Evolutionary conservation across 37 sponge, comb jelly and placozoan species (phyloP), one percentile per base, ranked within the genome.

Genomic region (Chondrosia reniformis): DNA sequence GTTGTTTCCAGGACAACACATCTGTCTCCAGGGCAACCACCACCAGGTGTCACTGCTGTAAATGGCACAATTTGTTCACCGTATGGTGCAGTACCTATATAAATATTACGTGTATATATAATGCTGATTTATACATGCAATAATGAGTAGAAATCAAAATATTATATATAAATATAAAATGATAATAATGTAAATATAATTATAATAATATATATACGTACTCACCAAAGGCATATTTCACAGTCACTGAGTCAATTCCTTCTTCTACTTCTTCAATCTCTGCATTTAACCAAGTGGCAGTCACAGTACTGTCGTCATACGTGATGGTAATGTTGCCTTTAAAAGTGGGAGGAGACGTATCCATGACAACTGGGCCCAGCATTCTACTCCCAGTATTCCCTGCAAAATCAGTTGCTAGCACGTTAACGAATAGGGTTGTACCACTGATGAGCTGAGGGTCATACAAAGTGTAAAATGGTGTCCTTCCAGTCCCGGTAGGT

Each of bases 291-390:
- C 90, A 89, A 43, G 75, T 64, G 58, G 85, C 80, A 4, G 67
- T 65, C 79, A 85, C 57, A 39, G 63, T 72, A 74, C 40, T 38
- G 0, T 38, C 63, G 33, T 46, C 36, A 32, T 40, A 39, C 33
- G 36, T 55, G 24, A 84, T 58, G 7, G 8, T 39, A 0, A 85
- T 24, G 55, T 30, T 85, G 3, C 80, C 89, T 46, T 85, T 81
- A 12, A 86, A 40, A 30, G 83, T 46, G 10, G 93, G 93, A 9
- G 93, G 89, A 0, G 86, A 63, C 4, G 80, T 74, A 43, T 93
- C 93, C 24, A 93, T 69, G 2, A 88, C 37, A 45, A 93, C 71
- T 30, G 93, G 93, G 36, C 93, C 93, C 30, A 93, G 38, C 12
- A 44, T 67, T 27, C 45, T 43, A 0, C 57, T 45, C 0, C 45